Percentiles rank a stretch among this genome's conserved stretches.
phyloP scores from a whole-genome alignment of 2,888 invertebrate genomes.

The Phengaris alcon region DNA sequence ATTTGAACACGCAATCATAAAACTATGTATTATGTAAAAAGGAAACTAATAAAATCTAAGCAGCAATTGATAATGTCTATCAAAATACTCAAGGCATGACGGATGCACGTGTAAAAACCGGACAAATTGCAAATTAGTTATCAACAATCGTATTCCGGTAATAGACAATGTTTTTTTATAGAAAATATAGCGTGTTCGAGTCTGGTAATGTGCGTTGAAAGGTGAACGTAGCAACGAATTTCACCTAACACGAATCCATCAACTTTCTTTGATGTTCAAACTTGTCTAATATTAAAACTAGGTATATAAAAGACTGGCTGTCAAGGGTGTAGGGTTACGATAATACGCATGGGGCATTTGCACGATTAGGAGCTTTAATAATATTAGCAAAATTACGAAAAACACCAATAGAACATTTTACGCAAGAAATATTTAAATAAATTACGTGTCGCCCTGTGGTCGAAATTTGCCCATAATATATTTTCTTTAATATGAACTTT shows the following conservation, averaged over 20 bases:
- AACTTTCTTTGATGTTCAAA: slow-evolving; percentile 21
- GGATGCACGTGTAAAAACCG: not conserved
- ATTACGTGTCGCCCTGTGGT: no score
- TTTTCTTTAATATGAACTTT: no score
- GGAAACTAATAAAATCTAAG: slow-evolving; percentile 12
- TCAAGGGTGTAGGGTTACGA: not conserved
- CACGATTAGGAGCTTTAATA: not conserved
- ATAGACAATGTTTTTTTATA: slow-evolving; percentile 12
- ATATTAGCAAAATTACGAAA: not conserved
- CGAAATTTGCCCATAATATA: no score
- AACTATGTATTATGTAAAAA: slow-evolving; percentile 4
- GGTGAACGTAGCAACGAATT: slow-evolving; percentile 24
- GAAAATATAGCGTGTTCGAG: slow-evolving; percentile 4
- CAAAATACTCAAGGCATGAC: slow-evolving; percentile 16
- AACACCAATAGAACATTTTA: no score
- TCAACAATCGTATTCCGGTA: not conserved
- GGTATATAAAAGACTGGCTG: not conserved
- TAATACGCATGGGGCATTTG: not conserved
- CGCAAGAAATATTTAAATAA: no score
- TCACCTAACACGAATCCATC: slow-evolving; percentile 22
- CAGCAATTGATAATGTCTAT: not conserved
- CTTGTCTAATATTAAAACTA: slow-evolving; percentile 1
- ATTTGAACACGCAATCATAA: not conserved
- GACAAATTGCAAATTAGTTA: slow-evolving; percentile 18
- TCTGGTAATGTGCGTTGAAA: slow-evolving; percentile 11